These are phyloP conservation scores for Pseudachorutes palmiensis DNA, from an alignment of 1,140 invertebrate genomes.

Conservation along the genomic window DNA sequence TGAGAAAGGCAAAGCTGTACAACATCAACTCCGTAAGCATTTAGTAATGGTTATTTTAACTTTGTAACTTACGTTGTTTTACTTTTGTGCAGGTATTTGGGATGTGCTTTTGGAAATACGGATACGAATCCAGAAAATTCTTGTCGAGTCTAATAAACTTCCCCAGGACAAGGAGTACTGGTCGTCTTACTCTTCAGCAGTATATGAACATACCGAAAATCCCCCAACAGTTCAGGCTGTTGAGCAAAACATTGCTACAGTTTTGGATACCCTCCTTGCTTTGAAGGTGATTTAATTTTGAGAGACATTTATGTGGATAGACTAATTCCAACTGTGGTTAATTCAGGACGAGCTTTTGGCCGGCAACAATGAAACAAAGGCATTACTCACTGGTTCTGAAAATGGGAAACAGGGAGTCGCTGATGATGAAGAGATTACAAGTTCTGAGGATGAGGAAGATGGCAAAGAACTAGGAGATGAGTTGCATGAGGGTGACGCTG, in stretches of 20 bases:
- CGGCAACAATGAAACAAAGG: neutral
- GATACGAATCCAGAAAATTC: conserved; percentile 9
- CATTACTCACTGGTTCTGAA: neutral
- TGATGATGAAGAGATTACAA: neutral
- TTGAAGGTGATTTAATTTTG: neutral
- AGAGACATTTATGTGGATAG: neutral
- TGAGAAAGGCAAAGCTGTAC: conserved; percentile 4
- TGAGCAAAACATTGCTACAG: neutral
- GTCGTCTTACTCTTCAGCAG: neutral
- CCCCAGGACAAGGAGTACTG: conserved; percentile 3
- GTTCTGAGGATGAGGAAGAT: neutral
- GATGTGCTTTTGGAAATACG: neutral
- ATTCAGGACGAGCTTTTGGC: neutral
- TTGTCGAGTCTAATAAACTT: conserved; percentile 10
- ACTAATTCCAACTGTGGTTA: neutral
- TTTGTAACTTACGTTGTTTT: neutral
- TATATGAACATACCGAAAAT: neutral
- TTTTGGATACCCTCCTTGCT: neutral
- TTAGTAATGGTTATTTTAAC: too few relatives aligned
- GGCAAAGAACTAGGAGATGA: neutral
- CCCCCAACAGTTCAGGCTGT: neutral
- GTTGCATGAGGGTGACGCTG: neutral
- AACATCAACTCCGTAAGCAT: conserved; percentile 7
- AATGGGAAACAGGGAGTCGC: neutral
- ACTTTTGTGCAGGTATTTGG: conserved; percentile 7